These are phyloP conservation scores for Stegostoma tigrinum DNA, from an alignment of 2,113 vertebrate species.

Conservation along the genomic window DNA sequence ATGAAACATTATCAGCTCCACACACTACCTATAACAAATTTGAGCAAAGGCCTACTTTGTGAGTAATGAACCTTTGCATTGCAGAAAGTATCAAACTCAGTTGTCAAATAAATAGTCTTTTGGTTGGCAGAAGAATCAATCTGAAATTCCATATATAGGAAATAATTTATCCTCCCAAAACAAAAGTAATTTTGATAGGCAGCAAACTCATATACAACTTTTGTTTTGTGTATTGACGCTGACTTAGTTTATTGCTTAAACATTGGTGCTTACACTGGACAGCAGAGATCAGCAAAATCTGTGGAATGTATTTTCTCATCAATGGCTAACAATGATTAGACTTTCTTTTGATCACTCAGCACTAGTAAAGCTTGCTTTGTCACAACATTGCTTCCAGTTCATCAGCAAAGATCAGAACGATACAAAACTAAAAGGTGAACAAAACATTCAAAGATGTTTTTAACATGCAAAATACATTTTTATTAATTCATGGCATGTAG, in stretches of 20 bases:
- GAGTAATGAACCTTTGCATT: not conserved
- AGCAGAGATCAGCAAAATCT: not conserved
- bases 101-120: not conserved
- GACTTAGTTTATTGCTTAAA: not conserved
- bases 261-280: not conserved
- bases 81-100: not conserved
- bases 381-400: too few species aligned
- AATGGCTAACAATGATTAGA: not conserved
- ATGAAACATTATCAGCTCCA: not conserved
- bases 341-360: too few species aligned
- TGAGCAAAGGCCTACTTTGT: not conserved
- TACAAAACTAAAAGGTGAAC: not conserved
- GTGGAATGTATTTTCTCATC: not conserved
- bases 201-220: not conserved
- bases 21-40: not conserved
- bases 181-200: not conserved
- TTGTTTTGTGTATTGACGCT: not conserved
- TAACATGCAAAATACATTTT: not conserved
- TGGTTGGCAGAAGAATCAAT: not conserved
- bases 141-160: not conserved
- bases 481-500: too few species aligned
- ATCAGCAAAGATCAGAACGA: not conserved
- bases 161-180: not conserved
- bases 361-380: too few species aligned
- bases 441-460: not conserved